A percentile compares a stretch with the other conserved stretches of the same genome.
These are phyloP conservation scores for Fissipunctia ypsillon DNA, from an alignment of 2,888 invertebrate species.

Conservation along the genomic window DNA sequence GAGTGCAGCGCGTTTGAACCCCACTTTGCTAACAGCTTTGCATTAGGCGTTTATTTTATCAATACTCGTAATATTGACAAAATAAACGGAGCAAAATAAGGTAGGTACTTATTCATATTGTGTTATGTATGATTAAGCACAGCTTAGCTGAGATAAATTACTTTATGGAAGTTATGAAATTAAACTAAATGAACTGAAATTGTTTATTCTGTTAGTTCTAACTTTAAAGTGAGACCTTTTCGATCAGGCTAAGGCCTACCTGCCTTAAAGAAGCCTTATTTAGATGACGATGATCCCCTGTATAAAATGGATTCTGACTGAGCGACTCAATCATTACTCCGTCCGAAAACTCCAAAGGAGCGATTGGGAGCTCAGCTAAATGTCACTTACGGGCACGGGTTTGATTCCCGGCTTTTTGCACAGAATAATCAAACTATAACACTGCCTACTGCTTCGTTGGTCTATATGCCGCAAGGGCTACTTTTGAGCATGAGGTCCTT, in stretches of 20 bases:
- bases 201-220: no score
- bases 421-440: background rate
- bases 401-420: background rate
- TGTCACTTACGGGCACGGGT: background rate
- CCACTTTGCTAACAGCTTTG: background rate
- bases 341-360: background rate
- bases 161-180: background rate
- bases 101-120: no score
- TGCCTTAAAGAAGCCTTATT: background rate
- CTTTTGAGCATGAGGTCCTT: background rate
- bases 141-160: background rate
- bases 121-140: background rate
- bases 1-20: background rate
- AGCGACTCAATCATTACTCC: no score
- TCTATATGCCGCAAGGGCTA: background rate
- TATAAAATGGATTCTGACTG: background rate
- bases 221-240: background rate
- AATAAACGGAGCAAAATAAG: no score
- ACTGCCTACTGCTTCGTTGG: background rate
- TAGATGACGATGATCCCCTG: background rate
- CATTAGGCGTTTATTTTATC: constrained; percentile 28
- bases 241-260: background rate
- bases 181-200: no score
- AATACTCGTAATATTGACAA: no score
- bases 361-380: background rate